Percentiles rank a stretch among this genome's conserved stretches.
Evolutionary conservation across 2,113 vertebrate species (phyloP).

Genomic region (Calidris pugnax): DNA sequence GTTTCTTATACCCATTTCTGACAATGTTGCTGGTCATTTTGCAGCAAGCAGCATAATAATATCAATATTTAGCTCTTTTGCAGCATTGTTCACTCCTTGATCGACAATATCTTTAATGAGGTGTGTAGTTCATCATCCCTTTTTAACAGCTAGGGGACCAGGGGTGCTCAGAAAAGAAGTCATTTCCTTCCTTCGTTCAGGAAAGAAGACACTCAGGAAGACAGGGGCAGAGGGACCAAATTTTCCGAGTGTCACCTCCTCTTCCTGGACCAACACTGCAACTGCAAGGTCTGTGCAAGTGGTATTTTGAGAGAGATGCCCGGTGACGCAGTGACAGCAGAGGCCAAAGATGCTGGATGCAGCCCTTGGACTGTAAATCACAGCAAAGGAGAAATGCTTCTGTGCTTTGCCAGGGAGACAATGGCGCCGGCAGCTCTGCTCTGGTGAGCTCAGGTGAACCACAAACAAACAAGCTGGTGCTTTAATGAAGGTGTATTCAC

Average conservation of each 20-base stretch:
- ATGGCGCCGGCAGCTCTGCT: not conserved
- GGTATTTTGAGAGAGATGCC: not conserved
- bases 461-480: constrained; percentile 12
- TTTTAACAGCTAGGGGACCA: not conserved
- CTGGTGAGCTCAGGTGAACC: not conserved
- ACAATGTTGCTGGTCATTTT: not conserved
- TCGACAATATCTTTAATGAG: not conserved
- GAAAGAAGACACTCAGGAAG: not conserved
- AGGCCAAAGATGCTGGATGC: not conserved
- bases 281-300: too few species aligned
- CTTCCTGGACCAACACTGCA: not conserved
- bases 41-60: not conserved
- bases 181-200: not conserved
- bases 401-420: not conserved
- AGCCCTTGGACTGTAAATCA: not conserved
- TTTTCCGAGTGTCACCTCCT: not conserved
- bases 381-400: not conserved
- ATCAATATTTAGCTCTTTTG: not conserved
- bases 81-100: not conserved
- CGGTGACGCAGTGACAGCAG: not conserved
- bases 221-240: not conserved
- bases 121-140: not conserved
- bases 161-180: not conserved
- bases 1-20: not conserved
- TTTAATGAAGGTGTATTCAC: not conserved